Base-by-base conservation (phyloP, 1,140 invertebrate genomes). In the Hestina assimilis region DNA sequence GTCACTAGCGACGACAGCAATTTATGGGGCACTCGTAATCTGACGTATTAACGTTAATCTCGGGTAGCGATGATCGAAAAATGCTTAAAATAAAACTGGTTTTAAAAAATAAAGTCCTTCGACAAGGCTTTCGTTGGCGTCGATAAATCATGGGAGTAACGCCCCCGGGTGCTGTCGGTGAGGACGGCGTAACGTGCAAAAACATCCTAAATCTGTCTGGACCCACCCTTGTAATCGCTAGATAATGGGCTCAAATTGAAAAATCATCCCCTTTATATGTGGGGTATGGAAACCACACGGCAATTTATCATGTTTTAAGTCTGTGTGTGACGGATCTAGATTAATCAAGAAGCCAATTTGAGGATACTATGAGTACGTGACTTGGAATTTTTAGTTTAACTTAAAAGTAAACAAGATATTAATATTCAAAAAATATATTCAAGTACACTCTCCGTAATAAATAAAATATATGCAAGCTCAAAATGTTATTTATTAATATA, bases 171-270 rank as follows among this genome's bases (percentile, higher is more conserved):
- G 11, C 52, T 54, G 50, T 50, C 52, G 52, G 52, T 43, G 35
- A 53, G 46, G 58, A 53, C 48, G 53, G 48, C 35, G 31, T 28
- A 50, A 42, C 28, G 52, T 56, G 55, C 66, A 65, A 69, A 69
- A 69, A 69, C 66, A 69, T 64, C 57, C 61, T 63, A 68, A 63
- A 68, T 64, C 57, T 60, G 67, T 66, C 67, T 69, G 59, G 60
- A 66, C 63, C 62, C 67, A 66, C 67, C 67, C 67, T 63, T 69
- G 67, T 69, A 69, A 69, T 69, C 63, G 63, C 60, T 55, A 60
- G 63, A 69, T 66, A 69, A 69, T 69, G 63, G 67, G 33, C 60
- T 56, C 54, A 59, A 66, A 69, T 69, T 69, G 67, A 69, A 69
- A 69, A 69, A 66, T 69, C 67, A 66, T 69, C 57, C 48, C 57